These are phyloP conservation scores for Morone chrysops DNA, from an alignment of 2,113 vertebrate species.

Conservation along the genomic window DNA sequence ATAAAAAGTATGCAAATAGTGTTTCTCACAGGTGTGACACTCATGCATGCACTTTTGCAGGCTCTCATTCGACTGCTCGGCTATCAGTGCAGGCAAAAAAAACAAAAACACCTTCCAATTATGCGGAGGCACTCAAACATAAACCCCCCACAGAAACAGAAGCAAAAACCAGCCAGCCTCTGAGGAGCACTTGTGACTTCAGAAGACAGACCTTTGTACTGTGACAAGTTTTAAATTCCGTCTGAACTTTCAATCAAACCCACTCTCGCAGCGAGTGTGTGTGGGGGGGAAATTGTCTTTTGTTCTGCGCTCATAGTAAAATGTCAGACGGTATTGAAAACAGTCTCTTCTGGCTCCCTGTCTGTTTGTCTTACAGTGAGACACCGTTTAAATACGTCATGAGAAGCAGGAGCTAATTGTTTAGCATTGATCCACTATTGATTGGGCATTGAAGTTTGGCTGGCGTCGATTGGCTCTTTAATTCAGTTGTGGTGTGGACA, in stretches of 20 bases:
- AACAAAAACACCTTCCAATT: conserved; percentile 48
- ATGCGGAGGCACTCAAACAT: conserved; percentile 47
- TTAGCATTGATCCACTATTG: conserved; percentile 65
- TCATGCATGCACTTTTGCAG: conserved; percentile 1
- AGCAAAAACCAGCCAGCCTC: conserved; percentile 35
- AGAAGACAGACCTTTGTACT: conserved; percentile 58
- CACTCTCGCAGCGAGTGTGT: conserved; percentile 17
- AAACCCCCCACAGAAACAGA: conserved; percentile 25
- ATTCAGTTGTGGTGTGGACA: conserved; percentile 66
- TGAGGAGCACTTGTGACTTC: conserved; percentile 54
- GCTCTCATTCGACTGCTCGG: not conserved
- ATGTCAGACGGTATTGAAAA: conserved; percentile 56
- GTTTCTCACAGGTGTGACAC: conserved; percentile 29
- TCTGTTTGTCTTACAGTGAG: conserved; percentile 44
- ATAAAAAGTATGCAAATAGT: conserved; percentile 35
- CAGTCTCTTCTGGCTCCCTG: not conserved
- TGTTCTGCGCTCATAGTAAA: conserved; percentile 37
- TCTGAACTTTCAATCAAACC: conserved; percentile 73
- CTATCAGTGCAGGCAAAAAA: conserved; percentile 45
- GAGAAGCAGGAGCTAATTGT: conserved; percentile 51
- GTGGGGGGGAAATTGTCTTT: conserved; percentile 20
- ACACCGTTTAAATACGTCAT: conserved; percentile 16
- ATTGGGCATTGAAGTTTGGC: conserved; percentile 55
- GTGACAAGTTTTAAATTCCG: conserved; percentile 65
- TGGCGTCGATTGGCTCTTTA: conserved; percentile 41